Percentiles rank a stretch among this genome's conserved stretches.
These are phyloP conservation scores for Marcusenius ussheri DNA, from an alignment of 2,113 vertebrate genomes.

Conservation along the genomic window DNA sequence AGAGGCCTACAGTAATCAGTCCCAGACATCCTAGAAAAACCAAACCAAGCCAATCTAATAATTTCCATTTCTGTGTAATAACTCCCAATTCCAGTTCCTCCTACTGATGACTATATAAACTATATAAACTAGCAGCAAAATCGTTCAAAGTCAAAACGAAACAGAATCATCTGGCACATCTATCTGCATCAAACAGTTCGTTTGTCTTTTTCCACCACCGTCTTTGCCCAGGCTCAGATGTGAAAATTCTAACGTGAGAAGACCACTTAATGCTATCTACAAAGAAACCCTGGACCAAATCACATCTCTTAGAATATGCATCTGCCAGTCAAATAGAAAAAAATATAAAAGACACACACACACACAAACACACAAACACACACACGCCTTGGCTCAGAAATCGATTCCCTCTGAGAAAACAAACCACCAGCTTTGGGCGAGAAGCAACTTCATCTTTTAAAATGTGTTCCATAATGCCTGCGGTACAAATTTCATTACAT, in stretches of 20 bases:
- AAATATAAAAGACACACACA: not conserved
- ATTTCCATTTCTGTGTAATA: not conserved
- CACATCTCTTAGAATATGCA: not conserved
- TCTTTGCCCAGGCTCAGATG: not conserved
- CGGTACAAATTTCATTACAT: slow-evolving; percentile 10
- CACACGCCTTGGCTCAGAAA: not conserved
- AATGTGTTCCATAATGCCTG: not conserved
- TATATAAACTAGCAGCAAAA: not conserved
- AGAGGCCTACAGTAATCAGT: not conserved
- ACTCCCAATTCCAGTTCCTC: not conserved
- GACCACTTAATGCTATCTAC: not conserved
- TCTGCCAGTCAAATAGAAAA: not conserved
- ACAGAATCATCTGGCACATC: not conserved
- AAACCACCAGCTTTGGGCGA: not conserved
- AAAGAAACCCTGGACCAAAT: not conserved
- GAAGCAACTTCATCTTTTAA: not conserved
- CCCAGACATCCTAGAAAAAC: not conserved
- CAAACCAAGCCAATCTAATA: not conserved
- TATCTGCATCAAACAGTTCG: not conserved
- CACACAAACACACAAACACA: not conserved
- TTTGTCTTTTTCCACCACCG: not conserved
- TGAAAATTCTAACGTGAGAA: not conserved
- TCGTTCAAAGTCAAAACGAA: not conserved
- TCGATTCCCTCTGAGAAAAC: not conserved
- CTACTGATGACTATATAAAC: no score